A percentile compares a stretch with the other conserved stretches of the same genome.
Evolutionary conservation across 2,888 invertebrate genomes (phyloP).

Genomic region (Parthenolecanium corni): DNA sequence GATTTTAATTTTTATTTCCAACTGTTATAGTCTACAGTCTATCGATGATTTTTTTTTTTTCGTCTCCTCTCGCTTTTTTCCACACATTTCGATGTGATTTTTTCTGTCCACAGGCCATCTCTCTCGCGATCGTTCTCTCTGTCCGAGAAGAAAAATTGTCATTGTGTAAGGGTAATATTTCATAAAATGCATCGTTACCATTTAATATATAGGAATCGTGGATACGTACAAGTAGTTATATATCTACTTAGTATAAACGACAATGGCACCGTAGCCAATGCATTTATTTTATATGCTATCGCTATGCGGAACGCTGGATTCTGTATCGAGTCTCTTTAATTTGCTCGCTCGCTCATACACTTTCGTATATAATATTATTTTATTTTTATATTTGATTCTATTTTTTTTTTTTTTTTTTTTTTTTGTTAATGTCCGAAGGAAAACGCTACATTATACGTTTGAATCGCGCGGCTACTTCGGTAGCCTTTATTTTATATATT

Average conservation of each 20-base stretch:
- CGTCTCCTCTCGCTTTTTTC: too few species aligned
- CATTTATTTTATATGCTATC: constrained; percentile 13
- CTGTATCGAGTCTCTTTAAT: not conserved
- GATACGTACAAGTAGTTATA: not conserved
- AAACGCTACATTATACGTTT: too few species aligned
- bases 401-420: too few species aligned
- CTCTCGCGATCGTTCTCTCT: not conserved
- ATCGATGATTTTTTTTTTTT: too few species aligned
- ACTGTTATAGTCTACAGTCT: not conserved
- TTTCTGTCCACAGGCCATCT: not conserved
- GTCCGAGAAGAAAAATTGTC: constrained; percentile 7
- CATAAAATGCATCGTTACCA: constrained; percentile 26
- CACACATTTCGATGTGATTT: too few species aligned
- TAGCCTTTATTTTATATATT: too few species aligned
- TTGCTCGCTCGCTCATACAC: constrained; percentile 5
- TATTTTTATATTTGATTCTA: too few species aligned
- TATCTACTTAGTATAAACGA: not conserved
- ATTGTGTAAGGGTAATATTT: constrained; percentile 26
- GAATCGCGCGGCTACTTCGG: too few species aligned
- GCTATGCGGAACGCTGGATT: constrained; percentile 8
- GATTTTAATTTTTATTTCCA: constrained; percentile 8
- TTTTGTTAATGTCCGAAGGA: too few species aligned
- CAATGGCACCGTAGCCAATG: constrained; percentile 21
- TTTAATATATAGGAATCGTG: constrained; percentile 11
- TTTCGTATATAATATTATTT: not conserved